Conservation (phyloP, 2,888 invertebrate genomes). For the Drosophila setosimentum region DNA sequence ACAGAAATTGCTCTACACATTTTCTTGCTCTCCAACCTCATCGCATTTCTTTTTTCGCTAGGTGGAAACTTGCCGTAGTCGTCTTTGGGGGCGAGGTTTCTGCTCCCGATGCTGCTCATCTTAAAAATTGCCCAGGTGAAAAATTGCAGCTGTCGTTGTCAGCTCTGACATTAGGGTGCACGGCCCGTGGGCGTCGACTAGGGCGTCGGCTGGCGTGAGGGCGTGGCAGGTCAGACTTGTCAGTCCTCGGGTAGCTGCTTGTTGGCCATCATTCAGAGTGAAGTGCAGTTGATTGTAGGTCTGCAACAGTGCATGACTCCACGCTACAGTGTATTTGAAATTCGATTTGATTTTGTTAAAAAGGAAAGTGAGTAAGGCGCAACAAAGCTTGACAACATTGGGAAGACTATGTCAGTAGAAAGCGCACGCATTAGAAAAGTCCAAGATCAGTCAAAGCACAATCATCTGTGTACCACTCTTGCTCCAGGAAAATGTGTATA, state of each 20-base stretch:
- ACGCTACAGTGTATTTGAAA: neutral
- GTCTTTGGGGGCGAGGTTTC: constrained; percentile 35
- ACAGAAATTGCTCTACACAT: constrained; percentile 55
- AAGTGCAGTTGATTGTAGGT: constrained; percentile 72
- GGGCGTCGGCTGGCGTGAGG: constrained; percentile 12
- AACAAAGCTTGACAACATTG: neutral
- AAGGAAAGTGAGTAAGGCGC: neutral
- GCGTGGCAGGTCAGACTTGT: constrained; percentile 47
- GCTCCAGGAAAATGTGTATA: neutral
- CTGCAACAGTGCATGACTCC: constrained; percentile 37
- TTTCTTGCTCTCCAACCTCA: constrained; percentile 28
- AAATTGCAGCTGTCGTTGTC: constrained; percentile 83
- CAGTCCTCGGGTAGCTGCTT: constrained; percentile 18
- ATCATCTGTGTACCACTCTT: neutral
- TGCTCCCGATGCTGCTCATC: constrained; percentile 68
- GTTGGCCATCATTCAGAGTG: constrained; percentile 40
- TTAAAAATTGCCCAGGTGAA: constrained; percentile 84
- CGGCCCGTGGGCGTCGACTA: constrained; percentile 18
- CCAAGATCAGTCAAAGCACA: neutral
- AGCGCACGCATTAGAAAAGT: neutral
- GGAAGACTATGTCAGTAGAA: neutral
- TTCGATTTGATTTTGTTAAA: neutral
- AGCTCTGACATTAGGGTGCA: constrained; percentile 40
- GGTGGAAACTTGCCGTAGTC: constrained; percentile 56
- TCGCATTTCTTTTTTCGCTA: constrained; percentile 36